phyloP scores from a whole-genome alignment of 2,797 vertebrate genomes.

The Cyprinella venusta region DNA sequence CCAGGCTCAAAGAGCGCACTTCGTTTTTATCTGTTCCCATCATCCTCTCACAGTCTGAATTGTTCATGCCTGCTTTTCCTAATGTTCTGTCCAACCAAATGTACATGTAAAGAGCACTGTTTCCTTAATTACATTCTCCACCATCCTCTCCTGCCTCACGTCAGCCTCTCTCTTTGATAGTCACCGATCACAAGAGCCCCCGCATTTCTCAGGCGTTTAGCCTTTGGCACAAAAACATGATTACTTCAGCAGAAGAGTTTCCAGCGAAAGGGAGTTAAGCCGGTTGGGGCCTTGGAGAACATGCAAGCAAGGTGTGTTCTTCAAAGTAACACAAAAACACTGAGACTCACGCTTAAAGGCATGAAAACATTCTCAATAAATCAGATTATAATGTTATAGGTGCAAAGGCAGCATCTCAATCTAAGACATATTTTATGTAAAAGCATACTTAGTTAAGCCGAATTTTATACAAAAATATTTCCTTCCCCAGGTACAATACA shows the following conservation, averaged over 20 bases:
- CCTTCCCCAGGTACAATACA: background rate
- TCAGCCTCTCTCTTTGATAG: conserved; percentile 21
- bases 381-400: background rate
- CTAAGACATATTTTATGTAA: background rate
- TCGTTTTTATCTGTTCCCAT: conserved; percentile 17
- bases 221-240: conserved; percentile 44
- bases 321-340: conserved; percentile 4
- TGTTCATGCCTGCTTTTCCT: conserved; percentile 64
- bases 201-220: conserved; percentile 25
- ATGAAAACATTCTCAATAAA: background rate
- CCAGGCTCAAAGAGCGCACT: background rate
- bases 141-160: conserved; percentile 32
- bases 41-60: conserved; percentile 54
- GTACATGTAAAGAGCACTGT: background rate
- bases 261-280: background rate
- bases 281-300: background rate
- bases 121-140: conserved; percentile 30
- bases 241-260: conserved; percentile 25
- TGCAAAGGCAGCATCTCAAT: background rate
- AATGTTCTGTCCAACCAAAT: conserved; percentile 64
- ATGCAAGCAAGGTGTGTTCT: background rate
- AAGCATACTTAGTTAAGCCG: background rate
- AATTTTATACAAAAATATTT: background rate
- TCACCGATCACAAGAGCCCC: conserved; percentile 15
- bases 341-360: background rate